Evolutionary conservation across 2,113 vertebrate species (phyloP), one percentile per base, ranked within the genome.

Genomic region (Plectropomus leopardus): DNA sequence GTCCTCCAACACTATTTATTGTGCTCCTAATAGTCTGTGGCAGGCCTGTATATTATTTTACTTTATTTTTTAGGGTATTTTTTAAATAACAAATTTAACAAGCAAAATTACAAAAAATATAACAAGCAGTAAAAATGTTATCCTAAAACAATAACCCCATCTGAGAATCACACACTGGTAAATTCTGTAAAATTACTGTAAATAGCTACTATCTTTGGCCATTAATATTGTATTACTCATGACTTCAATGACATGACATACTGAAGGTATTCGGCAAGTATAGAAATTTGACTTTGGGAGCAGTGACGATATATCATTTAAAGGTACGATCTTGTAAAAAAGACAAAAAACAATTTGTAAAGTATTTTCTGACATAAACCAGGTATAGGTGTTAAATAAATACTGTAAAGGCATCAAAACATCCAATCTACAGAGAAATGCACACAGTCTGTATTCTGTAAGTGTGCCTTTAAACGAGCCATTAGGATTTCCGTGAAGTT

Each of bases 51-150:
- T 55, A n/a, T n/a, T n/a, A n/a, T 70, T 66, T 13, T 68, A 8
- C 48, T 70, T 66, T 65, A 26, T 51, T 36, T 75, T 70, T 32
- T 44, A 23, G n/a, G n/a, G n/a, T n/a, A n/a, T 40, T 40, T 40
- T 40, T 40, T 3, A 8, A 40, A 40, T 36, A 61, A 44, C 64
- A 83, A 60, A 5, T 45, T 73, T 9, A 36, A 30, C 7, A 63
- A 45, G 40, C 26, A 70, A 58, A 66, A 82, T 70, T 51, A 42
- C 54, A 72, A 47, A 32, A 61, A 67, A 68, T 21, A 40, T 54
- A 82, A 70, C 2, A 42, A 51, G 26, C 13, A 40, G 36, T 40
- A 36, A 36, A 36, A 36, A 36, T 36, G 11, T 23, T 14, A 57
- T 6, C 21, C 44, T 53, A 4, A 50, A 63, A 61, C 50, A 57